phyloP scores from a whole-genome alignment of 2,888 invertebrate species.

The Odontothrips loti region DNA sequence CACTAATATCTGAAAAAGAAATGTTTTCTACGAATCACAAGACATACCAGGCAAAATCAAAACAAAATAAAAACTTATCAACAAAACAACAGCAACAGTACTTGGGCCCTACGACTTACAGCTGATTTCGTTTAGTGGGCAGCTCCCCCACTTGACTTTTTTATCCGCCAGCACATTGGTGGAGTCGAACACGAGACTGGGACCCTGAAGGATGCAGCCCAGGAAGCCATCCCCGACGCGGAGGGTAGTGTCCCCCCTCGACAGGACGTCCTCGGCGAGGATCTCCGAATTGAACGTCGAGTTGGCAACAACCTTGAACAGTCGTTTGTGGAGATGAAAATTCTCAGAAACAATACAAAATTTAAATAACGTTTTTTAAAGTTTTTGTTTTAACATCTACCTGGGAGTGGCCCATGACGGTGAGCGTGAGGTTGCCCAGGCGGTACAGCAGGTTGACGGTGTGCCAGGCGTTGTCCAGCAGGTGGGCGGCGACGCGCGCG shows the following conservation, averaged over 20 bases:
- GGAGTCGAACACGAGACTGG: conserved; percentile 73
- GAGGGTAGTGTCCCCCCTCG: conserved; percentile 54
- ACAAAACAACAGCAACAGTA: background rate
- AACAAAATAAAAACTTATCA: background rate
- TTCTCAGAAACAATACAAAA: conserved; percentile 32
- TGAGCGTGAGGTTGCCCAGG: conserved; percentile 56
- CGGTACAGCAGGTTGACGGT: conserved; percentile 63
- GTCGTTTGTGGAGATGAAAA: conserved; percentile 6
- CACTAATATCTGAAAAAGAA: background rate
- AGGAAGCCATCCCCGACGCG: conserved; percentile 76
- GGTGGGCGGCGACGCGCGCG: conserved; percentile 61
- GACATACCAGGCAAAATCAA: background rate
- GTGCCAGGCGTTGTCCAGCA: conserved; percentile 80
- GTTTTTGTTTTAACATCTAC: no score
- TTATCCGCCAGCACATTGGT: conserved; percentile 56
- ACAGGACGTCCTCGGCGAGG: conserved; percentile 59
- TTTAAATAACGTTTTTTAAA: conserved; percentile 41
- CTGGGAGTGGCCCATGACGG: conserved; percentile 51
- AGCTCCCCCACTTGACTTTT: conserved; percentile 69
- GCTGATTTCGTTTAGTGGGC: conserved; percentile 67
- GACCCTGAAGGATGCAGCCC: conserved; percentile 81
- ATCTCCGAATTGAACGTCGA: conserved; percentile 72
- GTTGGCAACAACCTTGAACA: conserved; percentile 66
- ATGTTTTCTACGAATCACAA: background rate
- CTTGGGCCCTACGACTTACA: conserved; percentile 52